Evolutionary conservation across 2,888 invertebrate species (phyloP).

Genomic region (Stenolophus ochropezus): DNA sequence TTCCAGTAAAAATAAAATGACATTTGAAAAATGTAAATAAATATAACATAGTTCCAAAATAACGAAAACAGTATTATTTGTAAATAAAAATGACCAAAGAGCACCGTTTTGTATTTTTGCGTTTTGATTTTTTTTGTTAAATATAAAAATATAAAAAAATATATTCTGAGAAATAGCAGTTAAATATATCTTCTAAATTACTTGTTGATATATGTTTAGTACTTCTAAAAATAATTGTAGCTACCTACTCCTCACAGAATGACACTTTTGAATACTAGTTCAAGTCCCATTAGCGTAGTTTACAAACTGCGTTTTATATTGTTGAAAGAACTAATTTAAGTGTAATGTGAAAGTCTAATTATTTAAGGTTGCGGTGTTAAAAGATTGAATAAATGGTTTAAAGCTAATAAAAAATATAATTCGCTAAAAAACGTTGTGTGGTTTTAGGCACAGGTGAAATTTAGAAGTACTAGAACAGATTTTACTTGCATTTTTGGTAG

Average conservation of each 20-base stretch:
- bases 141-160: background rate
- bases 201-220: background rate
- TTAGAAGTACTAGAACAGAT: too few species aligned
- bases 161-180: background rate
- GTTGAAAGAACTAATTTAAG: too few species aligned
- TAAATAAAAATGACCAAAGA: background rate
- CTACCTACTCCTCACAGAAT: background rate
- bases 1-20: slow-evolving; percentile 32
- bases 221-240: background rate
- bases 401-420: too few species aligned
- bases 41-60: slow-evolving; percentile 5
- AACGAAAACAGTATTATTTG: background rate
- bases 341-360: too few species aligned
- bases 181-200: slow-evolving; percentile 14
- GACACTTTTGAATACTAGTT: background rate
- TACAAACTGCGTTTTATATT: too few species aligned
- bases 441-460: too few species aligned
- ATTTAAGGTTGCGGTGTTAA: too few species aligned
- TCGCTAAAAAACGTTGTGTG: too few species aligned
- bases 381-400: too few species aligned
- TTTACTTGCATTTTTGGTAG: too few species aligned
- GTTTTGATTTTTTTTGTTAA: too few species aligned
- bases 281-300: background rate
- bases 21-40: slow-evolving; percentile 13
- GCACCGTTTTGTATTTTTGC: background rate